Evolutionary conservation across 1,140 invertebrate genomes (phyloP), one percentile per base, ranked within the genome.

Genomic region (Theocolax elegans): DNA sequence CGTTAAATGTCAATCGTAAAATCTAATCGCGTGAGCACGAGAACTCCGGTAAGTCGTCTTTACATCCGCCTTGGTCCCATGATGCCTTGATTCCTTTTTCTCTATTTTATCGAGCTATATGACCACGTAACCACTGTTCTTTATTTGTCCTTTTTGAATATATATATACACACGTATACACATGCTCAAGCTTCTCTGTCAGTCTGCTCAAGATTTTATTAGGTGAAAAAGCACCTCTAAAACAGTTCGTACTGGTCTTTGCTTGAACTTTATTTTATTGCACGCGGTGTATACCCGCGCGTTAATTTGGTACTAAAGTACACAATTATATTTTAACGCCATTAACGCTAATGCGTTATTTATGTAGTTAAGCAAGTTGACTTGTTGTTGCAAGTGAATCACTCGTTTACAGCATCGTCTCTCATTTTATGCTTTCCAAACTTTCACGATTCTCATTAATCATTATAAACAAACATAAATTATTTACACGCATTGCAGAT

Each of bases 1-100:
- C 19, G 6, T 59, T 40, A 42, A 60, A 40, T 60, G 58, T 60
- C 58, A 48, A 49, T 49, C 70, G 44, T 73, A 74, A 75, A 77
- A 69, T 63, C 72, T 76, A 80, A 77, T 80, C 78, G 75, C 75
- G 72, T 27, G 67, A 56, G 63, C 48, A n/a, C 49, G 21, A 29
- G 35, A 13, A n/a, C 51, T 35, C n/a, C n/a, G n/a, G 31, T 35
- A 35, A 35, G 6, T 27, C 15, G 23, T 19, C 13, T 35, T 13
- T 7, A 19, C 40, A 15, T 46, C 38, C 4, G 10, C 25, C 27
- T 48, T 15, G 25, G 44, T n/a, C n/a, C n/a, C n/a, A n/a, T n/a
- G n/a, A n/a, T n/a, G n/a, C 31, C 10, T 35, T 35, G 10, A 35
- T 35, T 35, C 12, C 21, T 29, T 29, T 44, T 44, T 64, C 23